Conservation (phyloP, 2,888 invertebrate species). For the Cosmia trapezina region DNA sequence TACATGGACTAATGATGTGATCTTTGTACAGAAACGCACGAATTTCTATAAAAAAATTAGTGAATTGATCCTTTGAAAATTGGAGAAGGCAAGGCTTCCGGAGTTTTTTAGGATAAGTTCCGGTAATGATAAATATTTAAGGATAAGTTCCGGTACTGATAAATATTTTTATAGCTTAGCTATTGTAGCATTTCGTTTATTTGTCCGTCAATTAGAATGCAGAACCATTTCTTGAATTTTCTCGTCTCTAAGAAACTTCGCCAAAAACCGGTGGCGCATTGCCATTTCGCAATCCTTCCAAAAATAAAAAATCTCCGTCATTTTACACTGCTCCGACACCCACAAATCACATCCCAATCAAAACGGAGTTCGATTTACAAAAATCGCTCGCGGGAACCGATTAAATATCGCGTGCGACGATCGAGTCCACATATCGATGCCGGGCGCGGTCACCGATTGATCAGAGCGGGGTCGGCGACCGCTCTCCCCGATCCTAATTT, state of each 20-base stretch:
- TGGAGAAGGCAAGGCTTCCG: not conserved
- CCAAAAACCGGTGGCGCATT: conserved; percentile 9
- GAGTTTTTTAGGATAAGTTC: not conserved
- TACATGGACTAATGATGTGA: conserved; percentile 8
- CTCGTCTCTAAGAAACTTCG: not conserved
- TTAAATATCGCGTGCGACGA: conserved; percentile 68
- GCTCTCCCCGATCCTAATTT: conserved; percentile 89
- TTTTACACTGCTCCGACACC: conserved; percentile 44
- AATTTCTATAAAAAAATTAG: not conserved
- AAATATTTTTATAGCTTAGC: not conserved
- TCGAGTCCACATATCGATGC: conserved; percentile 71
- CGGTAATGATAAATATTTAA: too few relatives aligned
- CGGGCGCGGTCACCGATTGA: conserved; percentile 86
- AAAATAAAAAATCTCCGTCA: conserved; percentile 25
- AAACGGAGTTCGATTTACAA: conserved; percentile 59
- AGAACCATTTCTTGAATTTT: not conserved
- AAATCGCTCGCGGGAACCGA: conserved; percentile 64
- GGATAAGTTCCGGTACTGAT: not conserved
- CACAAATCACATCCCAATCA: conserved; percentile 62
- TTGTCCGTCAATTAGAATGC: not conserved
- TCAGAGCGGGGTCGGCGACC: conserved; percentile 87
- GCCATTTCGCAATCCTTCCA: conserved; percentile 6
- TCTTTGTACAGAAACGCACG: not conserved
- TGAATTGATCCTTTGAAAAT: not conserved
- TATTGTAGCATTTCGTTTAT: not conserved